Percentiles rank a stretch among this genome's conserved stretches.
phyloP scores from a whole-genome alignment of 2,113 vertebrate species.

The Lucifuga dentata region DNA sequence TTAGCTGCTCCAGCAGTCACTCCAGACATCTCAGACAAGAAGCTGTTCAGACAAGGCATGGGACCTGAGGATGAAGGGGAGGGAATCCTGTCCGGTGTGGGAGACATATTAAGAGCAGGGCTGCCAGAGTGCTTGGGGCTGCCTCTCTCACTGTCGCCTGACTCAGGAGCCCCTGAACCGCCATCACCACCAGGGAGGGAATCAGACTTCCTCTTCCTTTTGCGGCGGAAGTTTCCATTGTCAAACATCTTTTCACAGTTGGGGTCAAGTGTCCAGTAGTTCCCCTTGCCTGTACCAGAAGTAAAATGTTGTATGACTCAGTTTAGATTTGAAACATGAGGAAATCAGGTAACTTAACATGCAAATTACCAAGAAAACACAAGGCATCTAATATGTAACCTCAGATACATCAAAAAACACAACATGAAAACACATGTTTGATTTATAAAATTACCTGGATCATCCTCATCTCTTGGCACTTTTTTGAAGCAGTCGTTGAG shows the following conservation, averaged over 20 bases:
- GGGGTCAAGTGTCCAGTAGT: slow-evolving; percentile 99
- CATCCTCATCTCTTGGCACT: slow-evolving; percentile 96
- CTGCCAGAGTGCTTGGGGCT: slow-evolving; percentile 81
- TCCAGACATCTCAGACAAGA: slow-evolving; percentile 93
- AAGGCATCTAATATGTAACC: neutral
- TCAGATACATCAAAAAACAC: neutral
- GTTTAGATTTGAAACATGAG: neutral
- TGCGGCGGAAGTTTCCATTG: slow-evolving; percentile 98
- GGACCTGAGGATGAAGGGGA: slow-evolving; percentile 79
- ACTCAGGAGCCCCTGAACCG: slow-evolving; percentile 80
- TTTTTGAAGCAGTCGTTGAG: slow-evolving; percentile 98
- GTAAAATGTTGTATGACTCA: neutral
- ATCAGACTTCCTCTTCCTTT: slow-evolving; percentile 97
- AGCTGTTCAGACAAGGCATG: slow-evolving; percentile 89
- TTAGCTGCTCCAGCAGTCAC: slow-evolving; percentile 80
- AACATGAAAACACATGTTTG: neutral
- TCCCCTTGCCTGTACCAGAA: slow-evolving; percentile 91
- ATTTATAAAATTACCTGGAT: slow-evolving; percentile 87
- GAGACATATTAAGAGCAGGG: slow-evolving; percentile 78
- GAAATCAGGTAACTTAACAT: neutral
- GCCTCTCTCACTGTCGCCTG: slow-evolving; percentile 82
- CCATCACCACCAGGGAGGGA: slow-evolving; percentile 70
- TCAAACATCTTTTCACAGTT: slow-evolving; percentile 99
- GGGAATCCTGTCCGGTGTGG: slow-evolving; percentile 85
- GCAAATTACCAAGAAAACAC: neutral